Base-by-base conservation (phyloP, 2,797 vertebrate species). In the Poeciliopsis infans region DNA sequence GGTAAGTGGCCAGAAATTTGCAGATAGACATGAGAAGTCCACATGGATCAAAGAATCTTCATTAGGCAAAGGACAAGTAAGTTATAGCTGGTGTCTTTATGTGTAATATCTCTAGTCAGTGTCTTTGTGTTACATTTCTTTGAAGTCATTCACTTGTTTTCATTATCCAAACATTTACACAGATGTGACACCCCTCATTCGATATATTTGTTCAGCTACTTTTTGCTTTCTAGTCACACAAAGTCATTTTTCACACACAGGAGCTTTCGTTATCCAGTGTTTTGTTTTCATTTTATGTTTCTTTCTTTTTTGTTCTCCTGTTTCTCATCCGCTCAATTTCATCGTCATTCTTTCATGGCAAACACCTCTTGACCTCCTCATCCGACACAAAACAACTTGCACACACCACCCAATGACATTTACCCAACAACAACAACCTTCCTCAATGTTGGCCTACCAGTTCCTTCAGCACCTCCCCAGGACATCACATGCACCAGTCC, bases 401-500 rank as follows among this genome's bases (percentile, higher is more conserved):
- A 49, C 88, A 94, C 92, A 92, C 75, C 16, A 89, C 83, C 84
- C 86, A 90, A 85, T 87, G 78, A 89, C 92, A 92, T 86, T 85
- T 79, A 89, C 88, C 86, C 81, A 93, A 90, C 81, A 80, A 88
- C 76, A 82, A 85, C 81, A 39, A 73, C 75, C 83, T 72, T 88
- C 93, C 88, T 88, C 78, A 82, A 93, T 91, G 91, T 77, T 68
- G 90, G 89, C 91, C 93, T 76, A 90, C 96, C 96, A 99, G 98
- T 97, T 94, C 97, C 98, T 91, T 97, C 97, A 92, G 97, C 98
- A 90, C 97, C 97, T 95, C 98, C 97, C 87, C 98, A 97, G 96
- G 97, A 98, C 90, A 97, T 99, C 96, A 97, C 95, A 92, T 98
- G 98, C 93, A 96, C 96, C 94, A 98, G 97, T 93, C 96, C 97